phyloP scores from a whole-genome alignment of 2,113 vertebrate species.

The Stigmatopora argus region DNA sequence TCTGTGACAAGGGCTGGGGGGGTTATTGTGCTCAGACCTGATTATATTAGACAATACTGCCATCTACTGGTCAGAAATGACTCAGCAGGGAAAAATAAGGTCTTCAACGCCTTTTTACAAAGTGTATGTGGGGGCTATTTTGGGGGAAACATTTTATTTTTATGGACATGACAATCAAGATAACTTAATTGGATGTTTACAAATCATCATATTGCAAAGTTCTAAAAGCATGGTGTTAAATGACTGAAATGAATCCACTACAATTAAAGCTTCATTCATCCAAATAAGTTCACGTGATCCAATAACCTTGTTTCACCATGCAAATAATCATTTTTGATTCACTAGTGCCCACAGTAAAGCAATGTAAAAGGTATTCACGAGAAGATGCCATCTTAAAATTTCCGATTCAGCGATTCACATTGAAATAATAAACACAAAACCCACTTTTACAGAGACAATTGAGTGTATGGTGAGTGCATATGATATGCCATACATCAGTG shows the following conservation, averaged over 20 bases:
- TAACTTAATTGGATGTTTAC: conserved; percentile 77
- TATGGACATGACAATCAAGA: conserved; percentile 64
- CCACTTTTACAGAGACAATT: conserved; percentile 51
- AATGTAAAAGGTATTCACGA: conserved; percentile 16
- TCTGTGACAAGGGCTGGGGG: not conserved
- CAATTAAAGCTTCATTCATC: conserved; percentile 92
- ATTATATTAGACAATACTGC: too few relatives aligned
- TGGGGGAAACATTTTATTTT: conserved; percentile 64
- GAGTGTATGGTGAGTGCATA: conserved; percentile 52
- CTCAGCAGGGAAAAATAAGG: too few relatives aligned
- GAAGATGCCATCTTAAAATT: conserved; percentile 22
- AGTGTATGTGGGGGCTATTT: conserved; percentile 20
- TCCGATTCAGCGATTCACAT: conserved; percentile 19
- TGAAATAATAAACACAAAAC: conserved; percentile 51
- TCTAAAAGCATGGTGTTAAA: conserved; percentile 68
- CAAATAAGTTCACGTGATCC: conserved; percentile 71
- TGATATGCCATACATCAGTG: conserved; percentile 62
- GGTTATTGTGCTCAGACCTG: too few relatives aligned
- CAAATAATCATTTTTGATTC: conserved; percentile 47
- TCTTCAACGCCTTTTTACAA: too few relatives aligned
- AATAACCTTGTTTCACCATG: conserved; percentile 59
- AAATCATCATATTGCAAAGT: conserved; percentile 85
- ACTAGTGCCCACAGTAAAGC: conserved; percentile 12
- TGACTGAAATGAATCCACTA: conserved; percentile 86
- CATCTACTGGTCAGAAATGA: too few relatives aligned